Base-by-base conservation (phyloP, 2,113 vertebrate genomes). In the Perognathus longimembris region DNA sequence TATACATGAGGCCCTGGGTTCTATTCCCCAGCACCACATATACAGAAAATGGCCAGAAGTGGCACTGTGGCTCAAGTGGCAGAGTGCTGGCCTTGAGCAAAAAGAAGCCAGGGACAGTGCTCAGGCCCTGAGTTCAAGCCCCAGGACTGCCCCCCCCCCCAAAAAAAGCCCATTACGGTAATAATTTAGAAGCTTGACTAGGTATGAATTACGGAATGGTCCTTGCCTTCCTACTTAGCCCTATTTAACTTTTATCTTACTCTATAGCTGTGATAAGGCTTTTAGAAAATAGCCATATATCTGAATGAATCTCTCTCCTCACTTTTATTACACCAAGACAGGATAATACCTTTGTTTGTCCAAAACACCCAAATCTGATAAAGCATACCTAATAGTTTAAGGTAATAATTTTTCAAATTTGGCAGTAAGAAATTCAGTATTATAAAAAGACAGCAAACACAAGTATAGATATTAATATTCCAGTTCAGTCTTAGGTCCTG, bases 381-480 rank as follows among this genome's bases (percentile, higher is more conserved):
- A 40, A 45, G 34, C 26, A 83, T 18, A 93, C 12, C 26, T 76
- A 59, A 36, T 71, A 17, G 6, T 96, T 93, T 59, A 94, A 90
- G 79, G 63, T 67, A 38, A 7, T 40, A 38, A 36, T 61, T 84
- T 42, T 95, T 83, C 83, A 73, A 74, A 74, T 64, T 42, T 10
- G 32, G 40, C 54, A 85, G 89, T 34, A 59, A 88, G 81, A 94
- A 95, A 91, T 63, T 78, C 63, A 85, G 42, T 78, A 17, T 88
- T 88, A 82, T 59, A 92, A 91, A 89, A 91, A 80, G 80, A 86
- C 1, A 76, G 38, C 21, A 89, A 9, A 85, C 32, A 90, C 22
- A 76, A 4, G 6, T 36, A 15, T 4, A 92, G 22, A 67, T 32
- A 64, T 32, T 69, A 76, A 70, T 18, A 17, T 73, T 71, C 83